phyloP scores from a whole-genome alignment of 2,113 vertebrate genomes.

The Irena cyanogastra region DNA sequence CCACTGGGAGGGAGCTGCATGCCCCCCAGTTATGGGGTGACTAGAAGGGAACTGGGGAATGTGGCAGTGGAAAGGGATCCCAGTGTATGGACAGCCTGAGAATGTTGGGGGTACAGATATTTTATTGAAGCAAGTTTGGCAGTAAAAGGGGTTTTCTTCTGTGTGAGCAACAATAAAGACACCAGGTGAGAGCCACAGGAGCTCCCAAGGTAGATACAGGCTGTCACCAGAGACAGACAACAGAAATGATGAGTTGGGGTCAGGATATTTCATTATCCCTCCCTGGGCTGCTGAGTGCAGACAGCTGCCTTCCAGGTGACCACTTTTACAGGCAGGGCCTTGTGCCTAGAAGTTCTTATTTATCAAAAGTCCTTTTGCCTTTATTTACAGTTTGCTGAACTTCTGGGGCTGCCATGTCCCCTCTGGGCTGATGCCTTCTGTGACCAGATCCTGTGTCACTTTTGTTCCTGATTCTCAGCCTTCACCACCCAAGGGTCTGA shows the following conservation, averaged over 20 bases:
- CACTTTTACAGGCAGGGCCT: background rate
- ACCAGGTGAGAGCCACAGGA: background rate
- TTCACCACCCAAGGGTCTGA: background rate
- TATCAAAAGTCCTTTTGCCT: background rate
- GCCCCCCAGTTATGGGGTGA: background rate
- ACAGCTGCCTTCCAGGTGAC: background rate
- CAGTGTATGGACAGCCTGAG: background rate
- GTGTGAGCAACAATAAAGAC: background rate
- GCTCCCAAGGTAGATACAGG: accelerated
- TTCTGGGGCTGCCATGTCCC: background rate
- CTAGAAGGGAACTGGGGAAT: background rate
- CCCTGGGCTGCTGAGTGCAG: background rate
- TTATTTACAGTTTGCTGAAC: background rate
- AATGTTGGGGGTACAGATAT: background rate
- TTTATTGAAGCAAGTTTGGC: background rate
- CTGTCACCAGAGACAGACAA: background rate
- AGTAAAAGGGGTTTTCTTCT: background rate
- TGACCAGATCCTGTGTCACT: background rate
- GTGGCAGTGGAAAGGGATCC: background rate
- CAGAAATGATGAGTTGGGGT: background rate
- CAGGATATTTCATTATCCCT: background rate
- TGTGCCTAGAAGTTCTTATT: background rate
- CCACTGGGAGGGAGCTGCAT: background rate
- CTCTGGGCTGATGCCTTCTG: background rate
- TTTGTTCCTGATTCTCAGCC: background rate